Conservation (phyloP, 2,797 vertebrate species). For the Parauchenoglanis punctatus region DNA sequence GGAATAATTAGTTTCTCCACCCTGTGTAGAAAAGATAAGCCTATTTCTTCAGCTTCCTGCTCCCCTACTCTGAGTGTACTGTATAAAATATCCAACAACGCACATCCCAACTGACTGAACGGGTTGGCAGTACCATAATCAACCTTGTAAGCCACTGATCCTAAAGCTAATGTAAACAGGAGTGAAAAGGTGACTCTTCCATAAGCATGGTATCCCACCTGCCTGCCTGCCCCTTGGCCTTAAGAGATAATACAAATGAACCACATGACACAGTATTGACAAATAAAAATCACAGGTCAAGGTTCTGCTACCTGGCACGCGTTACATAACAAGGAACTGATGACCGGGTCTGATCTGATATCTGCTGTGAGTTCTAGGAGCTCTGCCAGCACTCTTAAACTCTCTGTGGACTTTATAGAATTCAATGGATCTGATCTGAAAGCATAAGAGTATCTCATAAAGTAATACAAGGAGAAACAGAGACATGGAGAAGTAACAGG, state of each 20-base stretch:
- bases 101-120: not conserved
- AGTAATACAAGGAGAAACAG: not conserved
- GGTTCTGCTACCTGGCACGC: slow-evolving; percentile 65
- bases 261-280: slow-evolving; percentile 66
- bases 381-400: not conserved
- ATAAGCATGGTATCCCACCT: slow-evolving; percentile 29
- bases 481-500: not conserved
- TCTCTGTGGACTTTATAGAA: not conserved
- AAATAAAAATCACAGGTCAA: slow-evolving; percentile 69
- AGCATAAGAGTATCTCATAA: not conserved
- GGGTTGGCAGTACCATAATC: not conserved
- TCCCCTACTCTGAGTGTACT: not conserved
- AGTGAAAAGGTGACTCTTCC: slow-evolving; percentile 36
- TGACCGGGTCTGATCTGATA: slow-evolving; percentile 21
- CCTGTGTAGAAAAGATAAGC: not conserved
- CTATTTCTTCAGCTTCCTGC: not conserved
- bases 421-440: slow-evolving; percentile 2
- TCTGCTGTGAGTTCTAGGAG: not conserved
- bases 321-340: slow-evolving; percentile 65
- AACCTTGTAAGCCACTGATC: slow-evolving; percentile 30
- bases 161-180: slow-evolving; percentile 35
- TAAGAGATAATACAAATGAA: slow-evolving; percentile 55
- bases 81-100: not conserved
- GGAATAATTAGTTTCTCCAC: not conserved
- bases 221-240: slow-evolving; percentile 38